Evolutionary conservation across 2,113 vertebrate genomes (phyloP).

Genomic region (Sander lucioperca): DNA sequence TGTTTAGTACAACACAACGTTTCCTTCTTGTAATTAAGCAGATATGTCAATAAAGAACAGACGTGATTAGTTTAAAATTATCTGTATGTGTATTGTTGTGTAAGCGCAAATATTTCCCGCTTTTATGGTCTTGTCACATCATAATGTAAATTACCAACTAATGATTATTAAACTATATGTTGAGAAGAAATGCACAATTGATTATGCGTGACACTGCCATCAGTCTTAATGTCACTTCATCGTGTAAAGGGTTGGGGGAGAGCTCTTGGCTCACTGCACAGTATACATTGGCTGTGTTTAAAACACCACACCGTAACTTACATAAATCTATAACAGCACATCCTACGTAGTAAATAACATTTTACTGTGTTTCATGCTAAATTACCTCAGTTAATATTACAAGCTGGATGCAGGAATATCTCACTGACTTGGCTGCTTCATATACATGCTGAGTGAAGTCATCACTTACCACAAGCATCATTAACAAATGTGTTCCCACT

Average conservation of each 20-base stretch:
- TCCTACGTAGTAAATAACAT: slow-evolving; percentile 64
- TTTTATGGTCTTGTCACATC: slow-evolving; percentile 42
- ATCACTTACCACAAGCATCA: slow-evolving; percentile 59
- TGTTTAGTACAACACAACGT: slow-evolving; percentile 40
- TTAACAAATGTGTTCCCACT: slow-evolving; percentile 48
- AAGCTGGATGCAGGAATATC: slow-evolving; percentile 44
- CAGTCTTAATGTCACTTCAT: slow-evolving; percentile 55
- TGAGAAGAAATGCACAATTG: slow-evolving; percentile 42
- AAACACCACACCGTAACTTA: slow-evolving; percentile 37
- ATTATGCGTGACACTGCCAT: slow-evolving; percentile 50
- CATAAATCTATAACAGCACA: slow-evolving; percentile 33
- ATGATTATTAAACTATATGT: slow-evolving; percentile 58
- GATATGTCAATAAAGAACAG: slow-evolving; percentile 25
- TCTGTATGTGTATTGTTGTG: neutral
- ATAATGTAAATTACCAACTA: slow-evolving; percentile 49
- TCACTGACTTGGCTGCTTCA: slow-evolving; percentile 46
- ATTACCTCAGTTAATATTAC: slow-evolving; percentile 70
- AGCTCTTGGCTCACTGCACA: slow-evolving; percentile 48
- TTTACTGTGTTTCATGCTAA: slow-evolving; percentile 66
- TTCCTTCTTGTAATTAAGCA: slow-evolving; percentile 16
- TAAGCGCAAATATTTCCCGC: slow-evolving; percentile 4
- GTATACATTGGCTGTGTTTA: slow-evolving; percentile 14
- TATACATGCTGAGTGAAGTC: slow-evolving; percentile 63
- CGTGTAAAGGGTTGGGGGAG: slow-evolving; percentile 29
- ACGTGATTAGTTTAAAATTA: slow-evolving; percentile 3